Evolutionary conservation across 1,140 invertebrate species (phyloP).

Genomic region (Rhagoletis zephyria): DNA sequence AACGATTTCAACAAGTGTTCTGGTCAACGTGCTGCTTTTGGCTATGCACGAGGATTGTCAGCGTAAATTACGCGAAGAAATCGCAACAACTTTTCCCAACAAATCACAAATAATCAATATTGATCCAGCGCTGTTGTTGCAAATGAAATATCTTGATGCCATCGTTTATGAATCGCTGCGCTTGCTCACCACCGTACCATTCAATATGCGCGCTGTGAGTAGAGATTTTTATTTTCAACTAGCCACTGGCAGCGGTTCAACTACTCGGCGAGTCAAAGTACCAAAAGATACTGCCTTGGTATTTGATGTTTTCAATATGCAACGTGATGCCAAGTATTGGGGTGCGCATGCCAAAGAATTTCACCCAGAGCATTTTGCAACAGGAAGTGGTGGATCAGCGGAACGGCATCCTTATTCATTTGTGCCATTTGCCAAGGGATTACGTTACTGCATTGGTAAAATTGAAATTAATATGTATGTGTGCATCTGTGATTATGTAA

Average conservation of each 20-base stretch:
- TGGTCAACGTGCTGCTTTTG: conserved; percentile 67
- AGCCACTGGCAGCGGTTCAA: background rate
- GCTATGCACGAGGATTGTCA: conserved; percentile 64
- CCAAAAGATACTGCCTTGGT: conserved; percentile 68
- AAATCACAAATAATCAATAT: conserved; percentile 21
- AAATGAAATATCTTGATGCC: conserved; percentile 67
- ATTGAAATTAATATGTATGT: background rate
- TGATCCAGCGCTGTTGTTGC: conserved; percentile 61
- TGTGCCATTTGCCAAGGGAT: conserved; percentile 83
- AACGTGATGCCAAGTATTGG: conserved; percentile 66
- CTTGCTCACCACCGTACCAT: conserved; percentile 67
- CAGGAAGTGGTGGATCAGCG: conserved; percentile 63
- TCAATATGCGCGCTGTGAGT: conserved; percentile 69
- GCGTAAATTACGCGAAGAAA: conserved; percentile 64
- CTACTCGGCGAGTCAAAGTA: conserved; percentile 55
- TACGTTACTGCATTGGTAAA: conserved; percentile 79
- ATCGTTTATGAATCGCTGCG: conserved; percentile 68
- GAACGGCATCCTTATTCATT: conserved; percentile 80
- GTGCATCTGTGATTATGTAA: too few relatives aligned
- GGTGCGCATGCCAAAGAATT: conserved; percentile 80
- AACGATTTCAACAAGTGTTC: conserved; percentile 70
- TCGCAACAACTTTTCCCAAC: conserved; percentile 53
- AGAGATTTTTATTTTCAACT: conserved; percentile 63
- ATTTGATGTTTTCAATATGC: conserved; percentile 70
- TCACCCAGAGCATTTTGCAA: conserved; percentile 82